Evolutionary conservation across 2,888 invertebrate species (phyloP).

Genomic region (Eustalomyia histrio): DNA sequence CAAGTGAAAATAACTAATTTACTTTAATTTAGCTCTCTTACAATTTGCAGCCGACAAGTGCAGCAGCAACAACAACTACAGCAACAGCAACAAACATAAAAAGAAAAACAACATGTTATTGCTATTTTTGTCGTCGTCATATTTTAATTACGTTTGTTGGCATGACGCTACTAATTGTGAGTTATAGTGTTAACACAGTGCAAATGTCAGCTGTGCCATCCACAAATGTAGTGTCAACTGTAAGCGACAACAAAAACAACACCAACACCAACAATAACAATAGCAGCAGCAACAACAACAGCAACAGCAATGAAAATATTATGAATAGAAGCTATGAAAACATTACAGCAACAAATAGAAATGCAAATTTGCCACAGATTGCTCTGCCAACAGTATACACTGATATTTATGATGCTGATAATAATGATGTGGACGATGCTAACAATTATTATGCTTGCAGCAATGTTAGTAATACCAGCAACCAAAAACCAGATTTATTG

Average conservation of each 20-base stretch:
- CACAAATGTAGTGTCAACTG: constrained; percentile 4
- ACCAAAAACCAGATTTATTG: neutral
- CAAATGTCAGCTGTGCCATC: constrained; percentile 49
- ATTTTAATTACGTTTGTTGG: constrained; percentile 75
- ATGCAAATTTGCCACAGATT: constrained; percentile 16
- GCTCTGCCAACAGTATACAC: constrained; percentile 9
- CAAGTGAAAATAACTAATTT: constrained; percentile 45
- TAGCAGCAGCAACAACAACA: constrained; percentile 10
- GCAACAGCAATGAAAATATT: neutral
- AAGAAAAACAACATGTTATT: constrained; percentile 12
- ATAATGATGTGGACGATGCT: neutral
- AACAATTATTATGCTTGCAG: no score
- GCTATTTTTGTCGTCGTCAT: constrained; percentile 66
- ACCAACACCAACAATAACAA: no score
- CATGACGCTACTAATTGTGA: constrained; percentile 74
- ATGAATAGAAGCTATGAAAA: constrained; percentile 4
- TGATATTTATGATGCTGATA: neutral
- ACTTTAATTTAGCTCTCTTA: constrained; percentile 47
- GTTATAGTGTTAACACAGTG: constrained; percentile 68
- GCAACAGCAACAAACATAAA: neutral
- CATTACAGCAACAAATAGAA: neutral
- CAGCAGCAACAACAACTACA: constrained; percentile 28
- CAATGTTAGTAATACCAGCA: neutral
- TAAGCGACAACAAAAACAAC: constrained; percentile 12
- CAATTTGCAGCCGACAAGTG: constrained; percentile 63